phyloP scores from a whole-genome alignment of 1,140 invertebrate genomes.

The Centruroides vittatus region DNA sequence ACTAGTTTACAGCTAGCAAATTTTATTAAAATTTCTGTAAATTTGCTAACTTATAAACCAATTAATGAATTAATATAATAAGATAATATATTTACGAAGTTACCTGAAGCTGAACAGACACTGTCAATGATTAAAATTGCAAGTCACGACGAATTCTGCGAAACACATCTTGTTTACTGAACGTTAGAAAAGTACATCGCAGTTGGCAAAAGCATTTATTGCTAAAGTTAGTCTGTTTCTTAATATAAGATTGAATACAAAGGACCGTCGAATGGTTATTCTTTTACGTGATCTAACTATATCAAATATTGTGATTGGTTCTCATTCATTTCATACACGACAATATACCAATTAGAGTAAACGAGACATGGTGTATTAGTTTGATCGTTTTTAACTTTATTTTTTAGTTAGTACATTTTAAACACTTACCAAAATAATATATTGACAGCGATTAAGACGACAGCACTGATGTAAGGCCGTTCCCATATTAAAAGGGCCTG shows the following conservation, averaged over 20 bases:
- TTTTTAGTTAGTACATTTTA: too few species aligned
- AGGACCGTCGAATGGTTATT: not conserved
- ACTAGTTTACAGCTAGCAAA: too few species aligned
- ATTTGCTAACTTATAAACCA: too few species aligned
- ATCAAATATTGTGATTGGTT: not conserved
- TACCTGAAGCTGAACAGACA: not conserved
- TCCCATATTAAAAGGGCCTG: conserved; percentile 25
- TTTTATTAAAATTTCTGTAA: too few species aligned
- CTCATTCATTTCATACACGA: not conserved
- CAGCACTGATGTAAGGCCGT: conserved; percentile 19
- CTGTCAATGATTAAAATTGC: too few species aligned
- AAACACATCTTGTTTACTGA: not conserved
- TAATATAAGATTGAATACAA: not conserved
- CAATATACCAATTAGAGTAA: too few species aligned
- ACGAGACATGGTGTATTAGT: too few species aligned
- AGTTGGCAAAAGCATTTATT: not conserved
- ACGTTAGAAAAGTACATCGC: not conserved
- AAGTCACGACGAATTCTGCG: too few species aligned
- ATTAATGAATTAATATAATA: too few species aligned
- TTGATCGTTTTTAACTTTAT: too few species aligned
- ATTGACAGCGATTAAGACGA: conserved; percentile 21
- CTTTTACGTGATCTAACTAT: not conserved
- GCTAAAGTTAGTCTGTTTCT: not conserved
- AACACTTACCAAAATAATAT: conserved; percentile 22
- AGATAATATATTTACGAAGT: too few species aligned